Evolutionary conservation across 1,140 invertebrate species (phyloP), one percentile per base, ranked within the genome.

Genomic region (Gryon sp.): DNA sequence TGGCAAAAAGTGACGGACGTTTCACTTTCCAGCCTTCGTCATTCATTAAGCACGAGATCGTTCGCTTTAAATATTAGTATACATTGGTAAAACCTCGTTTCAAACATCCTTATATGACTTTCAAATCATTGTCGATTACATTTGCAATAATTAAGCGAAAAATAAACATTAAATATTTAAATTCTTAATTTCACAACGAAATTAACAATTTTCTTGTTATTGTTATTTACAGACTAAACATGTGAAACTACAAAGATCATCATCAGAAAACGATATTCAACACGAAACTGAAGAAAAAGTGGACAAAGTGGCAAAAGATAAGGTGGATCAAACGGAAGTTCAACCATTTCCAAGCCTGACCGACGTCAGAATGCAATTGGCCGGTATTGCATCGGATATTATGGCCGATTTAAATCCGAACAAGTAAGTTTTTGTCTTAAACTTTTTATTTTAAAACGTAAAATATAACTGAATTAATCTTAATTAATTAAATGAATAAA

Each of bases 301-400:
- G 4, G 36, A 60, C 45, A 45, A 19, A 9, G 30, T 14, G 12
- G 8, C 19, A 11, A 82, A 32, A 19, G 55, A 66, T 8, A 45
- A 68, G 9, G 32, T 60, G 7, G 57, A 75, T 3, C 65, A 76
- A 15, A n/a, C n/a, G n/a, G 62, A 73, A 14, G 32, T 72, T 28
- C 45, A 60, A 2, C 62, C 78, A 16, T 88, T 88, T 60, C 87
- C 87, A 2, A 86, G 83, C 53, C 73, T 86, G 12, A 73, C 77
- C 1, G 83, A 87, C 22, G 15, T 28, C 16, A 81, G 60, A 18
- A 43, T 87, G 4, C 70, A 82, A 40, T 59, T 78, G 48, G 81
- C 80, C 1, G 84, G 82, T n/a, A 78, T 88, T 14, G 73, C 81
- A n/a, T n/a, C n/a, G n/a, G n/a, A n/a, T 1, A 84, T 59, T 62